Evolutionary conservation across 2,888 invertebrate genomes (phyloP).

Genomic region (Andrena bicolor): DNA sequence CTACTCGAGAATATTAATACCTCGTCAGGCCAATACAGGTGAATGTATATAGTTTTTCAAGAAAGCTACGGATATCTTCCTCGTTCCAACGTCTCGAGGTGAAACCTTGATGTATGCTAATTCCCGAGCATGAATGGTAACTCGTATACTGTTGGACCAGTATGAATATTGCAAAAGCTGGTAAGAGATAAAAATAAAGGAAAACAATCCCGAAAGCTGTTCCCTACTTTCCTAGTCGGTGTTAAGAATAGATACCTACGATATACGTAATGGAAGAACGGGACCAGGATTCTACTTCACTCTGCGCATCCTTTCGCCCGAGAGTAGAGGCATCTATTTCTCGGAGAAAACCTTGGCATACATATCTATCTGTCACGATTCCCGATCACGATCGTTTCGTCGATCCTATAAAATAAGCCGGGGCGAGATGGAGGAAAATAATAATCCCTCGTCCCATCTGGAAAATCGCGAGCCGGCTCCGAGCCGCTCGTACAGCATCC

Average conservation of each 20-base stretch:
- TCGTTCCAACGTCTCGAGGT: neutral
- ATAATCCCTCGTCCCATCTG: slow-evolving; percentile 39
- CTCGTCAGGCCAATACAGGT: slow-evolving; percentile 18
- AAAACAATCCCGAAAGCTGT: neutral
- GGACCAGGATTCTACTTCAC: neutral
- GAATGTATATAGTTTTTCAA: neutral
- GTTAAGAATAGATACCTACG: slow-evolving; percentile 23
- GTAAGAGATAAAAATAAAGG: neutral
- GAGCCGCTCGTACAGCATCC: slow-evolving; percentile 38
- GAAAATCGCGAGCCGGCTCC: slow-evolving; percentile 27
- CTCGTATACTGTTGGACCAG: neutral
- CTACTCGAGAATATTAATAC: slow-evolving; percentile 60
- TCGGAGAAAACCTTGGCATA: slow-evolving; percentile 50
- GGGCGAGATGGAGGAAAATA: slow-evolving; percentile 26
- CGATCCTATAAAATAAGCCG: slow-evolving; percentile 38
- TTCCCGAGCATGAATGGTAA: slow-evolving; percentile 27
- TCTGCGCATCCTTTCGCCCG: slow-evolving; percentile 26
- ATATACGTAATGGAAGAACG: slow-evolving; percentile 9
- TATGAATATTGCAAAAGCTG: neutral
- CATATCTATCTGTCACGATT: slow-evolving; percentile 51
- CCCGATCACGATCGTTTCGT: slow-evolving; percentile 58
- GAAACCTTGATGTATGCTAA: slow-evolving; percentile 33
- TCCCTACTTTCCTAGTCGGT: slow-evolving; percentile 6
- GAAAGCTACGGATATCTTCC: slow-evolving; percentile 18
- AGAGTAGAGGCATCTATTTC: slow-evolving; percentile 30